Evolutionary conservation across 1,140 invertebrate genomes (phyloP), one percentile per base, ranked within the genome.

Genomic region (Aphidius ervi): DNA sequence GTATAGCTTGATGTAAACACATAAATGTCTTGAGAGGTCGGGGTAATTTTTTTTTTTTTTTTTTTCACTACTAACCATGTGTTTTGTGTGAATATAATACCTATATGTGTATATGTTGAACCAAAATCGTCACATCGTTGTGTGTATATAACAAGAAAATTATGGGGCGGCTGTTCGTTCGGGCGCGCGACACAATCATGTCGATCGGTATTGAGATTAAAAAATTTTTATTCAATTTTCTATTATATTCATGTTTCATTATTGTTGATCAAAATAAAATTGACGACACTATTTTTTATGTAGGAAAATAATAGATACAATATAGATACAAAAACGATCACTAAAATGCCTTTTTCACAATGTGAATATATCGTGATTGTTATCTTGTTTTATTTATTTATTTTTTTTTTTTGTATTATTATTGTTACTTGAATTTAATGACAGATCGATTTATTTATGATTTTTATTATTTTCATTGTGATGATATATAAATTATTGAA

Each of bases 141-240:
- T 62, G 54, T 63, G 45, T 65, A 68, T 65, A 67, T 75, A 75
- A 75, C 71, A 72, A 75, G 72, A 70, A 73, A 75, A 75, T 75
- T 73, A 73, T 70, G 68, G 74, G 67, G 71, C 59, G 66, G 68
- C 62, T 66, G 68, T 66, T 68, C 64, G 62, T 41, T 62, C 49
- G 54, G 58, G 59, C 52, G 53, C 55, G 46, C 46, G 47, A 53
- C 23, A 31, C 23, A 31, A 31, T 3, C 23, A 31, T 31, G 1
- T 31, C 23, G 23, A 31, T 31, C 23, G 23, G 23, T 31, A 31
- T 31, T 31, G 23, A 31, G 23, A 31, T 31, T 31, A 31, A 31
- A 31, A 31, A 31, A 31, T 31, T 31, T 31, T 31, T 31, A 31
- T 31, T 31, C 23, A 31, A 31, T 31, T 31, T 31, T 31, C 23